These are phyloP conservation scores for Darevskia mixta DNA, from an alignment of 2,797 vertebrate genomes.

Conservation along the genomic window DNA sequence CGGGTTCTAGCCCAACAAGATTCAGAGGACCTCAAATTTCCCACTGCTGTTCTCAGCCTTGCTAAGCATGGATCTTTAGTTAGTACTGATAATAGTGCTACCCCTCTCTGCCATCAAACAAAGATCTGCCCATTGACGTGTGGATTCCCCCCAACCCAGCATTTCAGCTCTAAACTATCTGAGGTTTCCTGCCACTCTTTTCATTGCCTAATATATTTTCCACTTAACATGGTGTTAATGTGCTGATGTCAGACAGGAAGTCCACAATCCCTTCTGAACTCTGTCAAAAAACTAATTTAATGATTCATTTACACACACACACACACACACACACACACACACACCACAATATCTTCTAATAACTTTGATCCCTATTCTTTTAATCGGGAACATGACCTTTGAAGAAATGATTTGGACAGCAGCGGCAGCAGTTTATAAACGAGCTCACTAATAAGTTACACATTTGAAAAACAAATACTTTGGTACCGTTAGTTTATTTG, in stretches of 20 bases:
- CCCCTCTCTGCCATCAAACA: conserved; percentile 18
- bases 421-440: conserved; percentile 72
- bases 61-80: conserved; percentile 15
- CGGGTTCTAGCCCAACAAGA: too few relatives aligned
- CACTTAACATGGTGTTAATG: conserved; percentile 59
- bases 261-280: conserved; percentile 56
- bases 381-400: conserved; percentile 51
- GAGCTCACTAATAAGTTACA: conserved; percentile 75
- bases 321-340: conserved; percentile 43
- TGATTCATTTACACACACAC: too few relatives aligned
- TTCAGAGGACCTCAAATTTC: too few relatives aligned
- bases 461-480: conserved; percentile 70
- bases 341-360: conserved; percentile 57
- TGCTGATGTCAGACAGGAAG: conserved; percentile 63
- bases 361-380: conserved; percentile 51
- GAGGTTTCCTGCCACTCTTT: conserved; percentile 61
- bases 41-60: background rate
- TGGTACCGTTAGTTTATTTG: conserved; percentile 73
- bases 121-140: conserved; percentile 2
- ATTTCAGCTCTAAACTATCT: conserved; percentile 62
- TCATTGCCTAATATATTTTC: conserved; percentile 65
- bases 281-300: conserved; percentile 6
- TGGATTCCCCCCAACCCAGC: conserved; percentile 29
- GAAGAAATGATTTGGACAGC: conserved; percentile 58
- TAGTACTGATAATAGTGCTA: background rate